Base-by-base conservation (phyloP, 2,113 vertebrate genomes). In the Tylochromis polylepis region DNA sequence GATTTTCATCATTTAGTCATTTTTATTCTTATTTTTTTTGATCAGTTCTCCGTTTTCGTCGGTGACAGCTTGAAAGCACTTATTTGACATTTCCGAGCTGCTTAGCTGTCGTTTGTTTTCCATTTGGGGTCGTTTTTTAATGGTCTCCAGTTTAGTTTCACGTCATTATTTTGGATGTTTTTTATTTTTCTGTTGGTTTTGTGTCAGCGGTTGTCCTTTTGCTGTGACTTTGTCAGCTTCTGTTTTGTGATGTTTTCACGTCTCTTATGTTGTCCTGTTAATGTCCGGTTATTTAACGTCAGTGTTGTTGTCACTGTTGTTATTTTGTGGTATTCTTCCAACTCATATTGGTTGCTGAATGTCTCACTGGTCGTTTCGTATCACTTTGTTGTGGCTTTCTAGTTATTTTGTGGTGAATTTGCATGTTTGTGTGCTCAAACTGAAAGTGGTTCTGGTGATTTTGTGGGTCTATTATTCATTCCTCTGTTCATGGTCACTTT, bases 21-120 rank as follows among this genome's bases (percentile, higher is more conserved):
- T 70, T 70, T 0, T 1, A 15, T 62, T n/a, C n/a, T n/a, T n/a
- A n/a, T n/a, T n/a, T n/a, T 46, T 67, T 43, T 1, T 6, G 16
- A 72, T 27, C 67, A 46, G 1, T 46, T 18, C 8, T 72, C 38
- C 10, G 67, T 15, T 43, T 70, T 70, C 43, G n/a, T 9, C 22
- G 18, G 43, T 51, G 15, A 29, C 24, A 1, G 22, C 1, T 24
- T 49, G 41, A 18, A 29, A 20, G 16, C 41, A 49, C 67, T 72
- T 18, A 10, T 70, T 24, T 43, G 62, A 22, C 2, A 38, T 67
- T 67, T 67, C n/a, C 0, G 10, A 65, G 31, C 18, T 70, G 14
- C 3, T 46, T 41, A 6, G 65, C 65, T 46, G 65, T 38, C 2
- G 60, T 27, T 75, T 49, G 7, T 27, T 46, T 46, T 46, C 14